Evolutionary conservation across 2,113 vertebrate genomes (phyloP).

Genomic region (Nibea coibor): DNA sequence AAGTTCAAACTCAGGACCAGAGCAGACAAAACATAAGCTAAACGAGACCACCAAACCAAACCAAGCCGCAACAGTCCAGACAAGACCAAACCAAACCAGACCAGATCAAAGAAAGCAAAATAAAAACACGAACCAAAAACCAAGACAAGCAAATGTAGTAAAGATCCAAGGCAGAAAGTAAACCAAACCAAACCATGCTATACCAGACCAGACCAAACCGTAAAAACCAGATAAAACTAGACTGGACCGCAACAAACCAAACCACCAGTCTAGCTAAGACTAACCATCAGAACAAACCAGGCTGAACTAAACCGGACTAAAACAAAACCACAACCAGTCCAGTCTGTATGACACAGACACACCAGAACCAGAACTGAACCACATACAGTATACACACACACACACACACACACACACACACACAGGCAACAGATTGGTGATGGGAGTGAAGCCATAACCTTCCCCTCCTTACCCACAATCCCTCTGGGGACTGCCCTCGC

Average conservation of each 20-base stretch:
- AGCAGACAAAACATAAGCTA: too few relatives aligned
- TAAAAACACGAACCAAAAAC: too few relatives aligned
- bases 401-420: conserved; percentile 40
- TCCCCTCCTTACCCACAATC: conserved; percentile 71
- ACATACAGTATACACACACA: conserved; percentile 14
- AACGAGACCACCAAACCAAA: background rate
- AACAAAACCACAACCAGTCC: background rate
- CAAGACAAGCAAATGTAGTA: too few relatives aligned
- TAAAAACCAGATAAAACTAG: background rate
- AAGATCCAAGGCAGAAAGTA: background rate
- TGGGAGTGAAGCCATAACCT: conserved; percentile 69
- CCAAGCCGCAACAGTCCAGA: background rate
- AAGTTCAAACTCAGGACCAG: too few relatives aligned
- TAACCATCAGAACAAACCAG: background rate
- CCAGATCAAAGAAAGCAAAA: background rate
- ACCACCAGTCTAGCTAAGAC: background rate
- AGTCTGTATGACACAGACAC: background rate
- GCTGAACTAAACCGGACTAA: background rate
- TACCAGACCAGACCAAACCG: background rate
- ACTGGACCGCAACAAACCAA: background rate
- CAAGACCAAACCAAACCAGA: background rate
- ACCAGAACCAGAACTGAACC: background rate
- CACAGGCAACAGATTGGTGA: conserved; percentile 63
- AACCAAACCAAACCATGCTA: background rate
- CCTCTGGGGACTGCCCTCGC: conserved; percentile 64